Evolutionary conservation across 1,140 invertebrate species (phyloP).

Genomic region (Neodiprion fabricii): DNA sequence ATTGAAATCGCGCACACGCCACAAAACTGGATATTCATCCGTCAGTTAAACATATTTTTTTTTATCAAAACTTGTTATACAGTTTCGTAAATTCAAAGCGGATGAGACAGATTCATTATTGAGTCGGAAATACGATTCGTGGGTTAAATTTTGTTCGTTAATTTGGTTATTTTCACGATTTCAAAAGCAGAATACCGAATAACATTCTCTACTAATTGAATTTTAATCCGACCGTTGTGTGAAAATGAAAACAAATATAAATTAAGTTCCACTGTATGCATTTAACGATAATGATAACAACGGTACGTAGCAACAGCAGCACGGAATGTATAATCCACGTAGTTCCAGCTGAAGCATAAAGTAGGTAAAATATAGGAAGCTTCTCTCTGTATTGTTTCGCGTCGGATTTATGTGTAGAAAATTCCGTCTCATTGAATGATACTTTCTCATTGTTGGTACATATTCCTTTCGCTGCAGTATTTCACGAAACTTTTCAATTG

Average conservation of each 20-base stretch:
- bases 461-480: background rate
- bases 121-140: no score
- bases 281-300: background rate
- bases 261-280: background rate
- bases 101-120: no score
- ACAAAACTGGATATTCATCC: no score
- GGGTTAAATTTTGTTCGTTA: no score
- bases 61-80: no score
- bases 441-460: background rate
- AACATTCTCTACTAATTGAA: no score
- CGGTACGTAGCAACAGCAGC: background rate
- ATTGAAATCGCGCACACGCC: no score
- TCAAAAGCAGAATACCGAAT: no score
- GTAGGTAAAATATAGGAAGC: background rate
- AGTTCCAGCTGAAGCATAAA: background rate
- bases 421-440: background rate
- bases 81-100: no score
- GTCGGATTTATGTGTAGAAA: background rate
- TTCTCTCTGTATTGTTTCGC: background rate
- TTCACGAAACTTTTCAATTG: slow-evolving; percentile 1
- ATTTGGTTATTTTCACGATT: no score
- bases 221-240: no score
- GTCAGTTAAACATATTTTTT: no score
- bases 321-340: background rate
- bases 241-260: background rate